phyloP scores from a whole-genome alignment of 2,113 vertebrate genomes.

The Pterocles burchelli region DNA sequence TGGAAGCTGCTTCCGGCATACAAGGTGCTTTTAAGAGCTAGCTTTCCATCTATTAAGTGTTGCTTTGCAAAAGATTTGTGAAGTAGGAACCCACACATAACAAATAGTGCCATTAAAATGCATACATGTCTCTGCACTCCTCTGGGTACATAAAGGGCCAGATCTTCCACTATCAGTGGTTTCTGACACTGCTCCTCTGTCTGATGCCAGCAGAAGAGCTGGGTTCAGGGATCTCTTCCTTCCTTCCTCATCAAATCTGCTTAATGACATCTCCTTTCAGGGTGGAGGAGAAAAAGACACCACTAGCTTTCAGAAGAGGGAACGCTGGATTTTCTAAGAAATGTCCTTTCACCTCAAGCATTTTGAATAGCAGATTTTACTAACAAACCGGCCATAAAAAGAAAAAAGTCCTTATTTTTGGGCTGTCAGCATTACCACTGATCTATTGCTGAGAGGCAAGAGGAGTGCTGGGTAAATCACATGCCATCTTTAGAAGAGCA shows the following conservation, averaged over 20 bases:
- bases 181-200: background rate
- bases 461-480: background rate
- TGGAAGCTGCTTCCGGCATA: conserved; percentile 29
- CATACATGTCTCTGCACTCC: background rate
- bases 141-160: background rate
- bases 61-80: background rate
- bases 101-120: conserved; percentile 41
- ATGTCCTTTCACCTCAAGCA: background rate
- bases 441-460: background rate
- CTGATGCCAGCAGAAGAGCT: background rate
- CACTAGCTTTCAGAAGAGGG: background rate
- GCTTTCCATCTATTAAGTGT: conserved; percentile 22
- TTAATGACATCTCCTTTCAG: background rate
- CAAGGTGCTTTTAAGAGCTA: conserved; percentile 6
- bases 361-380: background rate
- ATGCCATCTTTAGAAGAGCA: background rate
- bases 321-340: background rate
- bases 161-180: background rate
- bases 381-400: background rate
- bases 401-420: background rate
- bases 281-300: background rate
- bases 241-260: background rate
- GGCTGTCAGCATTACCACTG: background rate
- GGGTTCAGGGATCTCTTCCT: background rate
- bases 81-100: conserved; percentile 65